phyloP scores from a whole-genome alignment of 2,888 invertebrate species.

The Cetonia aurata region DNA sequence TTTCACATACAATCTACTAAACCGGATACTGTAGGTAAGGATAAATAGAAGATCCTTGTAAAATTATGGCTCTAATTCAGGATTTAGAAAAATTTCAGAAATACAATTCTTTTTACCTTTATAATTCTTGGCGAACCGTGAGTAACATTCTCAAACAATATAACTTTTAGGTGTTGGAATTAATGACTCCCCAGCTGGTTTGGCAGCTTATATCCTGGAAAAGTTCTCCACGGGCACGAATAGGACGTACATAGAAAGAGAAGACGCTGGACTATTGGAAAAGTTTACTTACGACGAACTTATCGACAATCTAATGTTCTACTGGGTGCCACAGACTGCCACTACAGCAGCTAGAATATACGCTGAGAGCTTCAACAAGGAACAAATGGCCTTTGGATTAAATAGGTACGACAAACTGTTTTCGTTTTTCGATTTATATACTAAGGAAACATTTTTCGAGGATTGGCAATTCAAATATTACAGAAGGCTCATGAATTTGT shows the following conservation, averaged over 20 bases:
- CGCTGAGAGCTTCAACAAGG: slow-evolving; percentile 70
- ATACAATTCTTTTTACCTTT: no score
- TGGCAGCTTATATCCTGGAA: slow-evolving; percentile 88
- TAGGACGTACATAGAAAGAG: slow-evolving; percentile 62
- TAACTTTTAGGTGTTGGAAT: slow-evolving; percentile 72
- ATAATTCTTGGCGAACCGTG: no score
- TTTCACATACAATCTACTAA: slow-evolving; percentile 88
- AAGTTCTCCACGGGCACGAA: slow-evolving; percentile 84
- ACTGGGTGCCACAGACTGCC: slow-evolving; percentile 80
- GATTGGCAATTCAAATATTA: no score
- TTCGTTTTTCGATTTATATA: not conserved
- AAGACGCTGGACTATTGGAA: slow-evolving; percentile 76
- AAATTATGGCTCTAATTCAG: no score
- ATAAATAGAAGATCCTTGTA: not conserved
- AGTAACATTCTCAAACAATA: not conserved
- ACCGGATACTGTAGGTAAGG: slow-evolving; percentile 86
- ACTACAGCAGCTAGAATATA: slow-evolving; percentile 83
- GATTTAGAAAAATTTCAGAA: no score
- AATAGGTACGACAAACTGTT: slow-evolving; percentile 22
- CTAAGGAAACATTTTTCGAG: no score
- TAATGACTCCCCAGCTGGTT: slow-evolving; percentile 80
- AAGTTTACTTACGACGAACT: slow-evolving; percentile 78
- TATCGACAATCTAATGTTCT: slow-evolving; percentile 84
- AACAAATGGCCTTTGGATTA: not conserved
- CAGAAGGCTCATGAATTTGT: no score